phyloP scores from a whole-genome alignment of 2,113 vertebrate genomes.

The Burhinus oedicnemus region DNA sequence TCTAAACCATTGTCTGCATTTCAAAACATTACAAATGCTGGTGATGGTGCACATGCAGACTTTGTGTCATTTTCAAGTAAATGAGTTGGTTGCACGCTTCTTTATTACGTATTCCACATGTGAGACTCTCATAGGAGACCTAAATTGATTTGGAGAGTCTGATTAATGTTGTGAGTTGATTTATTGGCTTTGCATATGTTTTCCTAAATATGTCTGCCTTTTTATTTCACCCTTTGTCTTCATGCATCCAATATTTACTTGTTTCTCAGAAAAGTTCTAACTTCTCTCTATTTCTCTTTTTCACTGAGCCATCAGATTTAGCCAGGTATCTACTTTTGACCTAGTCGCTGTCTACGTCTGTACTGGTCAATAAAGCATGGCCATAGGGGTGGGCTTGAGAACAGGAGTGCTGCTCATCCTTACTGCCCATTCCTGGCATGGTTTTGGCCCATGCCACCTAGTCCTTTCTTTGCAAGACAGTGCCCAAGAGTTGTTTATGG shows the following conservation, averaged over 20 bases:
- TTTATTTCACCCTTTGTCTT: background rate
- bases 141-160: slow-evolving; percentile 8
- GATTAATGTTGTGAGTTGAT: slow-evolving; percentile 3
- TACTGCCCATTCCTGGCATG: background rate
- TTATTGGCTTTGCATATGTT: slow-evolving; percentile 1
- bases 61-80: background rate
- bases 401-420: background rate
- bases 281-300: background rate
- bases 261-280: background rate
- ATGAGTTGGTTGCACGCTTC: background rate
- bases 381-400: background rate
- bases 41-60: background rate
- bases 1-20: background rate
- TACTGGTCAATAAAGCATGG: background rate
- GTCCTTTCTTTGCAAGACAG: background rate
- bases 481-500: background rate
- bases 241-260: background rate
- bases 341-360: background rate
- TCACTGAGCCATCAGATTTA: background rate
- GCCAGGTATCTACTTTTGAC: background rate
- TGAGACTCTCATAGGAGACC: background rate
- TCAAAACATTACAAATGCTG: background rate
- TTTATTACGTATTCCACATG: background rate
- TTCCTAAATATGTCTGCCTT: background rate
- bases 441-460: background rate